Evolutionary conservation across 2,113 vertebrate species (phyloP).

Genomic region (Melanerpes aurifrons): DNA sequence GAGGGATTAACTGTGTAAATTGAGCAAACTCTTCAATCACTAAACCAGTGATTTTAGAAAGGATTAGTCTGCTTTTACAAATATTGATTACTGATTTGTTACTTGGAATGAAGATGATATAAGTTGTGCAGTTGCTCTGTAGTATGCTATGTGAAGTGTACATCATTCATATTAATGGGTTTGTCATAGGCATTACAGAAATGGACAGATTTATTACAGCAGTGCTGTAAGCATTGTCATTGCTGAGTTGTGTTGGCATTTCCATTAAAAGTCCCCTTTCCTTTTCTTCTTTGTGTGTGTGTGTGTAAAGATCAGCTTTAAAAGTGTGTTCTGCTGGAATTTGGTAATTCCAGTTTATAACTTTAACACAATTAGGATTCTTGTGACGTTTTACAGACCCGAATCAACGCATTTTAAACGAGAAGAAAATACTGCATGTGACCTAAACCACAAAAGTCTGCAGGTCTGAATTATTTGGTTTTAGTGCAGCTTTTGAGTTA

Average conservation of each 20-base stretch:
- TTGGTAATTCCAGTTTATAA: conserved; percentile 28
- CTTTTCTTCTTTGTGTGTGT: conserved; percentile 37
- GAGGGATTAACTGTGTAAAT: conserved; percentile 87
- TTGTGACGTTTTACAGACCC: not conserved
- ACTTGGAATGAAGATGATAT: conserved; percentile 77
- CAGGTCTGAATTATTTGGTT: not conserved
- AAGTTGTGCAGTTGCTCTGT: conserved; percentile 70
- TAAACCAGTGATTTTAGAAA: conserved; percentile 83
- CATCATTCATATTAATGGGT: conserved; percentile 82
- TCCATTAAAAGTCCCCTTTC: conserved; percentile 68
- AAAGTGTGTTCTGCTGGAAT: conserved; percentile 33
- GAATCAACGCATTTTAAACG: not conserved
- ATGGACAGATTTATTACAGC: conserved; percentile 79
- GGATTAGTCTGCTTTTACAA: conserved; percentile 85
- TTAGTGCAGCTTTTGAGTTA: not conserved
- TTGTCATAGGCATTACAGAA: conserved; percentile 76
- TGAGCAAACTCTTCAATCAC: conserved; percentile 87
- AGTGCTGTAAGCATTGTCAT: conserved; percentile 51
- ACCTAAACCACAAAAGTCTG: not conserved
- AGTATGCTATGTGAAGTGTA: conserved; percentile 66
- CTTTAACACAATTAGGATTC: conserved; percentile 31
- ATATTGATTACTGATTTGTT: conserved; percentile 88
- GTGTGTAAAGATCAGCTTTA: conserved; percentile 52
- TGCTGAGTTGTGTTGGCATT: conserved; percentile 73
- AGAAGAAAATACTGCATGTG: not conserved